These are phyloP conservation scores for Megalopta genalis DNA, from an alignment of 1,140 invertebrate species.

Conservation along the genomic window DNA sequence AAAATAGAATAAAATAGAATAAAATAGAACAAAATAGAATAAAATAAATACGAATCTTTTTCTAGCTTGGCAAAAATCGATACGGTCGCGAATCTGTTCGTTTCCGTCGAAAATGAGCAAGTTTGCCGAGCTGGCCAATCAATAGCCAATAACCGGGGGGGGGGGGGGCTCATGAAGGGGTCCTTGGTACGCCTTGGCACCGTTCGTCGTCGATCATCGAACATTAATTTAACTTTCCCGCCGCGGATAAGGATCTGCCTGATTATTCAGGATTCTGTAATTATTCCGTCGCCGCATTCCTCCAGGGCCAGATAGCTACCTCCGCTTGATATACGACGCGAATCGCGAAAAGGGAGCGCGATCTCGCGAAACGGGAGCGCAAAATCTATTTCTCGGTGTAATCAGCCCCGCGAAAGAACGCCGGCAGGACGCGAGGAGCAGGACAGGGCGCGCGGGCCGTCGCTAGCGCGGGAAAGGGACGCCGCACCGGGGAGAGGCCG, in stretches of 20 bases:
- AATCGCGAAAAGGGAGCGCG: not conserved
- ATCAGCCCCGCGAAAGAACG: constrained; percentile 14
- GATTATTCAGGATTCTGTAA: not conserved
- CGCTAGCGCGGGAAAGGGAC: constrained; percentile 5
- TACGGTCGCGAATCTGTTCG: too few relatives aligned
- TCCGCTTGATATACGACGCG: not conserved
- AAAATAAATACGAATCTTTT: too few relatives aligned
- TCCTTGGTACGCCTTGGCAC: not conserved
- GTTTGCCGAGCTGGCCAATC: not conserved
- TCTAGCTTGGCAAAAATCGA: too few relatives aligned
- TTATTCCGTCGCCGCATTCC: not conserved
- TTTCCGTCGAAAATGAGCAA: too few relatives aligned
- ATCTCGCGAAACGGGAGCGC: too few relatives aligned
- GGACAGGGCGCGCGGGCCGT: not conserved
- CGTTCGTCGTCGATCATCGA: not conserved
- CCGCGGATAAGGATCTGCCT: not conserved
- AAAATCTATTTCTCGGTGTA: not conserved
- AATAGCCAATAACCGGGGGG: not conserved
- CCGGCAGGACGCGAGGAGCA: constrained; percentile 17
- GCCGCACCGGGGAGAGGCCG: constrained; percentile 10
- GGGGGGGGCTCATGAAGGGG: not conserved
- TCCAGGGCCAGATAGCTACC: not conserved
- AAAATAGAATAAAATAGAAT: too few relatives aligned
- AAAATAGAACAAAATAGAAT: too few relatives aligned
- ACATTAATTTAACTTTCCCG: not conserved